Evolutionary conservation across 2,888 invertebrate genomes (phyloP), one percentile per base, ranked within the genome.

Genomic region (Carabus problematicus): DNA sequence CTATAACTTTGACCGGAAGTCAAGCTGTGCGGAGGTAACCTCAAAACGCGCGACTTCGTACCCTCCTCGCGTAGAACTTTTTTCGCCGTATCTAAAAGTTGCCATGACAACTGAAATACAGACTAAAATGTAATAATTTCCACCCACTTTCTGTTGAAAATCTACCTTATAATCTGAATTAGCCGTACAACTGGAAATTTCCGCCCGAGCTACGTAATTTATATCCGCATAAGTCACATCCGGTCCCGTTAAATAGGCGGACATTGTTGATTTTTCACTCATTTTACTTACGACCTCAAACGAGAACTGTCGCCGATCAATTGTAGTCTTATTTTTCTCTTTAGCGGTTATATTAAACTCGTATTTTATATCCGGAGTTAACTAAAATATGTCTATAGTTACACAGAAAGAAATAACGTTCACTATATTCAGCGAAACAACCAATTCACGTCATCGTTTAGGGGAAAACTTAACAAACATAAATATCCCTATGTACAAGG

Each of bases 171-270:
- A 72, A 45, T 64, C 67, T 14, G 56, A 43, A 59, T 68, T 70
- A 29, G 19, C 54, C 8, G 39, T 19, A 29, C 69, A 70, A 52
- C 67, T 61, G 8, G 12, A 52, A 41, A 67, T 60, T 42, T 70
- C 59, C 3, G 72, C 73, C 39, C 67, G 69, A 40, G 72, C 60
- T 29, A 69, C 66, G 19, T 72, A 73, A 1, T 29, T n/a, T 56
- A 73, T 71, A 64, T 73, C 73, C 1, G 64, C 69, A 64, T 72
- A 73, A 0, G 72, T 73, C 8, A 71, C 29, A 60, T 73, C 72
- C 14, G 72, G 49, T 18, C 73, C 73, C 1, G 54, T 47, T 12
- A 67, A 19, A 42, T 14, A 16, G 9, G 54, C 54, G 42, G 67
- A 43, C 29, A 67, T 41, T 14, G 52, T 14, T 8, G 60, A 54